These are phyloP conservation scores for Psittacula cyanocephala DNA, from an alignment of 2,113 vertebrate species.

Conservation along the genomic window DNA sequence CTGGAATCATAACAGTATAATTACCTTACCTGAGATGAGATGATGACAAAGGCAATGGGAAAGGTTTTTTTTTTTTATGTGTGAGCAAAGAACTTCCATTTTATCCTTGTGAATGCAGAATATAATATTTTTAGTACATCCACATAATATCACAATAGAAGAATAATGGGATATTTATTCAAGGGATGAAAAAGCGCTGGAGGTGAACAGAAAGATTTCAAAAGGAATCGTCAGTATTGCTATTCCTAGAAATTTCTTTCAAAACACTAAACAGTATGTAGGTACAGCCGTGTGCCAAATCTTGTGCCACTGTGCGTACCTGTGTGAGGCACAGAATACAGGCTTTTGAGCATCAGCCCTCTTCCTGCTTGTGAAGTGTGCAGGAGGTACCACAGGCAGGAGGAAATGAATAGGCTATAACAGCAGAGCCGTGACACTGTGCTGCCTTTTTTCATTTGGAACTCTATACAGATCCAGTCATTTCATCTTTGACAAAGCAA, in stretches of 20 bases:
- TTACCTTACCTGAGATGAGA: neutral
- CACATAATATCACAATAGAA: neutral
- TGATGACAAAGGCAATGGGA: neutral
- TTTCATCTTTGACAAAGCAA: neutral
- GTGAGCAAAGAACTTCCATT: neutral
- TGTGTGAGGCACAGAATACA: neutral
- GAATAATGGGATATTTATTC: neutral
- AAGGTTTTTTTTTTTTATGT: neutral
- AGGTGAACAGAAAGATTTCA: neutral
- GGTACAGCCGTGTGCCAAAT: neutral
- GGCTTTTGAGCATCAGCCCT: neutral
- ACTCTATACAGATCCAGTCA: neutral
- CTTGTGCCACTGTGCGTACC: neutral
- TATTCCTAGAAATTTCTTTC: neutral
- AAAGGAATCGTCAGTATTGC: neutral
- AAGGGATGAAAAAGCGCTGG: neutral
- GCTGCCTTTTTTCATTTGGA: neutral
- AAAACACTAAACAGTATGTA: neutral
- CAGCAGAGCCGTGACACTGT: neutral
- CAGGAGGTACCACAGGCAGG: neutral
- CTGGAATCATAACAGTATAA: neutral
- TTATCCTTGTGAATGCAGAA: neutral
- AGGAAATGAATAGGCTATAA: neutral
- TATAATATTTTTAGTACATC: neutral
- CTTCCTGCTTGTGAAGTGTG: neutral